Evolutionary conservation across 2,888 invertebrate genomes (phyloP).

Genomic region (Salpingus planirostris): DNA sequence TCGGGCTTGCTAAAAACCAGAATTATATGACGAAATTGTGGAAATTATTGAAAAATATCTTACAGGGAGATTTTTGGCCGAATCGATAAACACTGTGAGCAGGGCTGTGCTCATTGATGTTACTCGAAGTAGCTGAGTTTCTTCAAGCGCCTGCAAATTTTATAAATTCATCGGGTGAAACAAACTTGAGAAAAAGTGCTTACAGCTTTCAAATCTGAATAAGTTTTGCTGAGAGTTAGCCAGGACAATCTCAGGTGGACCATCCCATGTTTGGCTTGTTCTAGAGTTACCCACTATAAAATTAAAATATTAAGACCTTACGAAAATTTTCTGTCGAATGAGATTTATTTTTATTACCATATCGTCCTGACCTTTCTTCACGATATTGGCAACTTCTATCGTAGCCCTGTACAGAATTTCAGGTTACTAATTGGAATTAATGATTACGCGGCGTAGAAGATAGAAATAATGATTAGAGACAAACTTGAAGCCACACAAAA

Average conservation of each 20-base stretch:
- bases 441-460: too few species aligned
- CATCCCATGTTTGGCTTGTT: slow-evolving; percentile 92
- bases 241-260: slow-evolving; percentile 84
- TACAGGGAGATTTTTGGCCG: slow-evolving; percentile 85
- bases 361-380: slow-evolving; percentile 62
- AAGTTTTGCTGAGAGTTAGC: slow-evolving; percentile 69
- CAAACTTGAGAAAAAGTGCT: slow-evolving; percentile 27
- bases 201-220: slow-evolving; percentile 66
- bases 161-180: too few species aligned
- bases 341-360: slow-evolving; percentile 47
- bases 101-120: slow-evolving; percentile 69
- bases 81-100: slow-evolving; percentile 84
- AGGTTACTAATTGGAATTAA: too few species aligned
- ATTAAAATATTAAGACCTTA: too few species aligned
- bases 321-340: neutral
- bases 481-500: neutral
- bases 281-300: slow-evolving; percentile 84
- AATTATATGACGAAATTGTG: neutral
- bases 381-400: slow-evolving; percentile 61
- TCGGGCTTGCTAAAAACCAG: slow-evolving; percentile 52
- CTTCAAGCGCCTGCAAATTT: slow-evolving; percentile 53
- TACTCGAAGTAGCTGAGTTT: slow-evolving; percentile 64
- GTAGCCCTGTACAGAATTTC: too few species aligned
- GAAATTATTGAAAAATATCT: slow-evolving; percentile 32
- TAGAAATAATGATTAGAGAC: too few species aligned